These are phyloP conservation scores for Helicorthomorpha holstii DNA, from an alignment of 1,140 invertebrate genomes.

Conservation along the genomic window DNA sequence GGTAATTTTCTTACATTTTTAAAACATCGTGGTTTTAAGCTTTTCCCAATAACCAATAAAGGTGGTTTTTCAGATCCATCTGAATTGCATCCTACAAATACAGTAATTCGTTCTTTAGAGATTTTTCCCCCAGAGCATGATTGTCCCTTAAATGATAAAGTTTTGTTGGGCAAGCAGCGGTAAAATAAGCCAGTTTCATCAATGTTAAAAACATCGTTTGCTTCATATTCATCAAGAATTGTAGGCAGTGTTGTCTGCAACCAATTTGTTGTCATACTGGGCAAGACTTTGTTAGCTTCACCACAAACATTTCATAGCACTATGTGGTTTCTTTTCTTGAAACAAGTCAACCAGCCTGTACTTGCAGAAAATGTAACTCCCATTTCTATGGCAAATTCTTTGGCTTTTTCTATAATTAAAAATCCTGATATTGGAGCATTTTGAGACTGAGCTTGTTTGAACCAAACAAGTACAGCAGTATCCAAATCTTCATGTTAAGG, in stretches of 20 bases:
- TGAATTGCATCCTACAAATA: slow-evolving; percentile 9
- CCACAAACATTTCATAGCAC: background rate
- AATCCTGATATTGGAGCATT: background rate
- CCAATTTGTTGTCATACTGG: background rate
- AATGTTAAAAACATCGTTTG: slow-evolving; percentile 14
- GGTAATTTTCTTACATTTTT: slow-evolving; percentile 14
- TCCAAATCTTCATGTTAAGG: background rate
- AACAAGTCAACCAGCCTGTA: background rate
- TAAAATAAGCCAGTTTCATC: slow-evolving; percentile 8
- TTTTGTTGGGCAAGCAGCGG: slow-evolving; percentile 11
- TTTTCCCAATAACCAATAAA: slow-evolving; percentile 13
- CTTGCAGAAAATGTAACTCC: background rate
- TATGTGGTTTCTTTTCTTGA: background rate
- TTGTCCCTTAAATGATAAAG: slow-evolving; percentile 12
- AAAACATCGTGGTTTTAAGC: slow-evolving; percentile 1
- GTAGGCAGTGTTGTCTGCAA: background rate
- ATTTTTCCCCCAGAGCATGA: slow-evolving; percentile 11
- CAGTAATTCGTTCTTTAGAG: slow-evolving; percentile 14
- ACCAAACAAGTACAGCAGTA: background rate
- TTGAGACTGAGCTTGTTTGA: background rate
- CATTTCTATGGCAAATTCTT: background rate
- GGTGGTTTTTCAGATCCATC: slow-evolving; percentile 12
- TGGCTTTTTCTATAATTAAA: background rate
- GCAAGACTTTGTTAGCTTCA: background rate
- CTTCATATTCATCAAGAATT: background rate